Percentiles rank a stretch among this genome's conserved stretches.
These are phyloP conservation scores for Acinonyx jubatus DNA, from an alignment of 2,113 vertebrate species.

Conservation along the genomic window DNA sequence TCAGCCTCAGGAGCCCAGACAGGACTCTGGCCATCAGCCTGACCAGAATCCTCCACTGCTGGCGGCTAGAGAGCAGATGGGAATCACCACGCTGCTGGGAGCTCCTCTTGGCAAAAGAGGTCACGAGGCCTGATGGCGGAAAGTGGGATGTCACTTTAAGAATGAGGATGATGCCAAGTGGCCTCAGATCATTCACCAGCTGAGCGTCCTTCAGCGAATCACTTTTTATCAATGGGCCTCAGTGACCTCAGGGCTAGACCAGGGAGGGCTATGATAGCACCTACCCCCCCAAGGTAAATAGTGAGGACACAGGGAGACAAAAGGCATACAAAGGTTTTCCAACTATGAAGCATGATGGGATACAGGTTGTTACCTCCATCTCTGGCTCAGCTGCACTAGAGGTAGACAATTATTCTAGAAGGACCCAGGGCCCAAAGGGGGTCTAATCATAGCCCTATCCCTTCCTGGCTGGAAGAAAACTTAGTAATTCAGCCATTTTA, in stretches of 20 bases:
- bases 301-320: not conserved
- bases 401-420: not conserved
- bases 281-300: not conserved
- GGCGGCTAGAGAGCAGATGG: rapidly evolving
- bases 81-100: too few relatives aligned
- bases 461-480: not conserved
- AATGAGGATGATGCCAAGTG: not conserved
- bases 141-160: not conserved
- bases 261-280: not conserved
- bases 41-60: not conserved
- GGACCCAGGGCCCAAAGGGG: rapidly evolving
- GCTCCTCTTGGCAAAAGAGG: not conserved
- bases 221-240: not conserved
- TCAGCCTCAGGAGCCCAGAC: not conserved
- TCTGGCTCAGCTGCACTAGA: not conserved
- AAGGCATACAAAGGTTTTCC: not conserved
- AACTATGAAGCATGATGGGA: too few relatives aligned
- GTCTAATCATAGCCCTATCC: not conserved
- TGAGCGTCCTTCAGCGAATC: not conserved
- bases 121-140: not conserved
- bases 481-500: not conserved
- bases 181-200: not conserved
- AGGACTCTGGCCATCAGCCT: not conserved
- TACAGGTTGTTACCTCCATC: rapidly evolving
- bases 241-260: not conserved